Conservation (phyloP, 2,888 invertebrate genomes). For the Catocala fraxini region DNA sequence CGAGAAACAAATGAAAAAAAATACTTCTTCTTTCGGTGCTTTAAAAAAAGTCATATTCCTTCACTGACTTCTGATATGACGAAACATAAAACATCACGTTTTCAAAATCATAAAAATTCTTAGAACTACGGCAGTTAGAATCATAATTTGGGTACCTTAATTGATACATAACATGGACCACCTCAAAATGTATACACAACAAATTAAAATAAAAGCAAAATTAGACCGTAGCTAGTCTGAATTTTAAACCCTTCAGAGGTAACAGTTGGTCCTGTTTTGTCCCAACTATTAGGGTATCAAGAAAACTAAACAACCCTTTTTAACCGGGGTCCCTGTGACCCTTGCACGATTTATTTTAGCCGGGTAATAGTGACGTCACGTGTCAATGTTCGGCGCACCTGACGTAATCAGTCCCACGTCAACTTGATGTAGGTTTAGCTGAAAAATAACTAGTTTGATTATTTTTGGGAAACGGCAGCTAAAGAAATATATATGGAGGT, state of each 20-base stretch:
- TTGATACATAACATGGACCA: no score
- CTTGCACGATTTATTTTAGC: slow-evolving; percentile 47
- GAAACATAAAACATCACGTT: no score
- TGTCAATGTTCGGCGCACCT: slow-evolving; percentile 53
- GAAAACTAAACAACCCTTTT: slow-evolving; percentile 52
- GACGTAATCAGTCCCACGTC: slow-evolving; percentile 64
- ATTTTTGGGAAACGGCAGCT: slow-evolving; percentile 26
- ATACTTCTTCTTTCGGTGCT: no score
- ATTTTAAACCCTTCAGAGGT: slow-evolving; percentile 39
- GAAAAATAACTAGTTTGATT: slow-evolving; percentile 42
- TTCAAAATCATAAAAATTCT: no score
- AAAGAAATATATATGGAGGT: slow-evolving; percentile 8
- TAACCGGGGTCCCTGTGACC: slow-evolving; percentile 34
- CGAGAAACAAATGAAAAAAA: no score
- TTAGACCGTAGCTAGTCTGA: slow-evolving; percentile 17
- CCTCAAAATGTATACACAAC: neutral
- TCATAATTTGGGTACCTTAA: no score
- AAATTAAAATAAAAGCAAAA: slow-evolving; percentile 20
- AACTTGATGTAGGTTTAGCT: slow-evolving; percentile 58
- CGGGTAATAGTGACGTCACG: slow-evolving; percentile 49
- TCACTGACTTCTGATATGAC: no score
- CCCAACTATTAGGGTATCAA: slow-evolving; percentile 48
- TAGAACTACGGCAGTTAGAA: no score
- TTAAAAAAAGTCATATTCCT: no score
- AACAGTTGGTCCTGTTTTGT: slow-evolving; percentile 37